Evolutionary conservation across 2,113 vertebrate genomes (phyloP).

Genomic region (Gambusia holbrooki): DNA sequence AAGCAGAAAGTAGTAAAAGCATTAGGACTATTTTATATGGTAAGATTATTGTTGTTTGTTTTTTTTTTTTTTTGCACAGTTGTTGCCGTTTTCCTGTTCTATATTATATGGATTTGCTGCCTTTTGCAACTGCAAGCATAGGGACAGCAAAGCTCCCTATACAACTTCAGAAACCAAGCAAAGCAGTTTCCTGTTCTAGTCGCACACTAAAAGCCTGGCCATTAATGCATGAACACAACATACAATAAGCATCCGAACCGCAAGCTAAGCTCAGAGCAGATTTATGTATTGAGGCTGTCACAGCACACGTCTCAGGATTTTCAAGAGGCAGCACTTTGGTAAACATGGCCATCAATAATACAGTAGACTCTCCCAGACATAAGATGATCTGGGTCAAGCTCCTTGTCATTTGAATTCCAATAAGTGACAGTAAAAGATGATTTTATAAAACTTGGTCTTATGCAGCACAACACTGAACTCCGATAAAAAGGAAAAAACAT

Average conservation of each 20-base stretch:
- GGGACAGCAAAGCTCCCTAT: constrained; percentile 2
- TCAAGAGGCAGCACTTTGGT: constrained; percentile 47
- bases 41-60: background rate
- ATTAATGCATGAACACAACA: constrained; percentile 33
- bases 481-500: no score
- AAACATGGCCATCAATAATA: constrained; percentile 64
- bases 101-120: background rate
- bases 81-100: background rate
- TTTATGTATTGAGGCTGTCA: constrained; percentile 24
- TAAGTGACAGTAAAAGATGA: no score
- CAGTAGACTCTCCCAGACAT: constrained; percentile 40
- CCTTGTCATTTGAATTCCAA: no score
- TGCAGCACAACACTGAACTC: no score
- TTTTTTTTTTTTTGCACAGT: background rate
- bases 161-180: constrained; percentile 2
- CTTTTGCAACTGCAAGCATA: constrained; percentile 3
- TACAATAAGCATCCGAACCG: background rate
- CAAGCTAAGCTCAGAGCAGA: constrained; percentile 6
- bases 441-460: no score
- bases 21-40: no score
- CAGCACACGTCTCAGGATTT: constrained; percentile 29
- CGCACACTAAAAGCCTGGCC: constrained; percentile 38
- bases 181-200: constrained; percentile 7
- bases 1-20: background rate
- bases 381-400: constrained; percentile 19